Evolutionary conservation across 2,113 vertebrate genomes (phyloP), one percentile per base, ranked within the genome.

Genomic region (Rhea pennata): DNA sequence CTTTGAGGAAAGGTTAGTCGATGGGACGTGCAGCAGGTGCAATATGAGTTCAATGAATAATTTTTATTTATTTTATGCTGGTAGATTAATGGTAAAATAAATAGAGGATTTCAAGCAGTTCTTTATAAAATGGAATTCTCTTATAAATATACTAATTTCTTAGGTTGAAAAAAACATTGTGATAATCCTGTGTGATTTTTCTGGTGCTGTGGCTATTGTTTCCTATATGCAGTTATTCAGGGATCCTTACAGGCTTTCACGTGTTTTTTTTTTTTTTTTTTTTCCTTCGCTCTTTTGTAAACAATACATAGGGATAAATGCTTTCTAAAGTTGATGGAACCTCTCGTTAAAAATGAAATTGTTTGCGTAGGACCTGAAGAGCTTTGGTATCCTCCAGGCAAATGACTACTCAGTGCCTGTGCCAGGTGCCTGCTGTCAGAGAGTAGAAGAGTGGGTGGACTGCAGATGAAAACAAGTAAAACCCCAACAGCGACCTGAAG

Each of bases 401-500:
- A 26, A 82, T 66, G 26, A 17, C 72, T 44, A 23, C 62, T 29
- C 4, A 0, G 10, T 0, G 9, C 56, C 51, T 72, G 20, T 70
- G 62, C 86, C 39, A 13, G n/a, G 81, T 74, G 87, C 33, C 33
- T 62, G 46, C 26, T 46, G 53, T 76, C 15, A 14, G 26, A 44
- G 82, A 59, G 48, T 40, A 29, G 59, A 48, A 66, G 42, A 40
- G n/a, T 56, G 74, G 88, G 92, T 82, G 88, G 84, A 78, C 75
- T 87, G 87, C 84, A 73, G 93, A 85, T 72, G 78, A 71, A 71
- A 73, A 96, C 70, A 87, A 94, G 50, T 77, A 86, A 95, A 87
- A 54, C 36, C 62, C 59, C 90, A 84, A 93, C 58, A 64, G 66
- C 54, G 82, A 20, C 87, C 48, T 11, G 14, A 26, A 70, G 74